Evolutionary conservation across 2,113 vertebrate genomes (phyloP), one percentile per base, ranked within the genome.

Genomic region (Falcunculus frontatus): DNA sequence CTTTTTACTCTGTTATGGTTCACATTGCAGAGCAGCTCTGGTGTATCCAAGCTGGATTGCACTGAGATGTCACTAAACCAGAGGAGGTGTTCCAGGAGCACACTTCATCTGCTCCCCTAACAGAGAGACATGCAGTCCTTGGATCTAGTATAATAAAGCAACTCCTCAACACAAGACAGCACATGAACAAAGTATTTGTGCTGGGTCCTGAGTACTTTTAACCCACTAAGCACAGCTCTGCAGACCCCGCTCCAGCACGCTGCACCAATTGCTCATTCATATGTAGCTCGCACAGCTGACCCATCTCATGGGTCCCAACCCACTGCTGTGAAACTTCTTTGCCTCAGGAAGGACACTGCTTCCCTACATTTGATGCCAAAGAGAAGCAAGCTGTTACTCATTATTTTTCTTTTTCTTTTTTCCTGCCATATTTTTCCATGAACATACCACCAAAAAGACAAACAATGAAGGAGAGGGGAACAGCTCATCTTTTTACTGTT

Each of bases 391-490:
- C 32, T 91, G 67, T 53, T 83, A 42, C 13, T 94, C 1, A 2
- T 72, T 67, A 16, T 56, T 83, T 93, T 68, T 16, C 1, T 70
- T 63, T 49, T 53, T 14, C 13, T 70, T 89, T 53, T 84, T 65
- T 50, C 35, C 53, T 73, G 63, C 23, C n/a, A 21, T 64, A 64
- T 39, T 65, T 90, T 92, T 92, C 79, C 16, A 56, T 7, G 11
- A 93, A 21, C 52, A 75, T 76, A 75, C 53, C 37, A 85, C 16
- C 46, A 89, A 84, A 94, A 79, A 70, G 33, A 81, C 57, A 89
- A 91, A 68, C n/a, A 73, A 21, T 15, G 12, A 88, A 67, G 47
- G 27, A 42, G 49, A 94, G 70, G 23, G 63, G 75, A 96, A 81
- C 11, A 87, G 39, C 21, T 72, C 76, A 78, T 84, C 85, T 81